Evolutionary conservation across 2,888 invertebrate genomes (phyloP).

Genomic region (Nephrotoma guestfalica): DNA sequence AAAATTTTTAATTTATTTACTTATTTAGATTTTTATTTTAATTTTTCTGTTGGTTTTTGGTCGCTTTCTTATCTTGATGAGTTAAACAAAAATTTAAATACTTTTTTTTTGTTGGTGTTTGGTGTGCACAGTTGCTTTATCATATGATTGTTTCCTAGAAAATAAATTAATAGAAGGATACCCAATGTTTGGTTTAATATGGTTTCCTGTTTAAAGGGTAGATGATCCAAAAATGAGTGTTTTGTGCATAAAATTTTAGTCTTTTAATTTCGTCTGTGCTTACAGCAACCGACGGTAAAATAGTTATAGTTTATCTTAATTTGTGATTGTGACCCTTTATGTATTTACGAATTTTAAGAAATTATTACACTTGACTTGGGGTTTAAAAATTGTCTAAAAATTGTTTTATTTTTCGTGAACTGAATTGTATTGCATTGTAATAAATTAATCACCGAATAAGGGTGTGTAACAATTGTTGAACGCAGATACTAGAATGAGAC

Average conservation of each 20-base stretch:
- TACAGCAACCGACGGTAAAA: not conserved
- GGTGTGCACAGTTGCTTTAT: not conserved
- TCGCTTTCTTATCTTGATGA: not conserved
- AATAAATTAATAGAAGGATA: not conserved
- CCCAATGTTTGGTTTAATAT: not conserved
- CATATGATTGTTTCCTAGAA: not conserved
- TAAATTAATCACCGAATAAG: not conserved
- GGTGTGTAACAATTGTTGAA: not conserved
- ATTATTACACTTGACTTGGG: not conserved
- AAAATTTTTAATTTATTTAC: not conserved
- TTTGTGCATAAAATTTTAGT: not conserved
- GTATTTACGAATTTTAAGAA: not conserved
- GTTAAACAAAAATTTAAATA: not conserved
- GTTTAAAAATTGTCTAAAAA: not conserved
- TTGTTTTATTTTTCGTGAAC: not conserved
- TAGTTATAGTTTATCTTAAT: not conserved
- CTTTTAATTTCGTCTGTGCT: not conserved
- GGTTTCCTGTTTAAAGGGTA: not conserved
- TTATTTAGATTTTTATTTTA: not conserved
- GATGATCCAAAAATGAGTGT: not conserved
- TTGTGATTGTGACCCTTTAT: not conserved
- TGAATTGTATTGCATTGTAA: not conserved
- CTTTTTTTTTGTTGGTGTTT: not conserved
- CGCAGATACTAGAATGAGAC: no score
- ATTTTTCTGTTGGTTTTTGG: not conserved